These are phyloP conservation scores for Acanthornis magna DNA, from an alignment of 2,797 vertebrate genomes.

Conservation along the genomic window DNA sequence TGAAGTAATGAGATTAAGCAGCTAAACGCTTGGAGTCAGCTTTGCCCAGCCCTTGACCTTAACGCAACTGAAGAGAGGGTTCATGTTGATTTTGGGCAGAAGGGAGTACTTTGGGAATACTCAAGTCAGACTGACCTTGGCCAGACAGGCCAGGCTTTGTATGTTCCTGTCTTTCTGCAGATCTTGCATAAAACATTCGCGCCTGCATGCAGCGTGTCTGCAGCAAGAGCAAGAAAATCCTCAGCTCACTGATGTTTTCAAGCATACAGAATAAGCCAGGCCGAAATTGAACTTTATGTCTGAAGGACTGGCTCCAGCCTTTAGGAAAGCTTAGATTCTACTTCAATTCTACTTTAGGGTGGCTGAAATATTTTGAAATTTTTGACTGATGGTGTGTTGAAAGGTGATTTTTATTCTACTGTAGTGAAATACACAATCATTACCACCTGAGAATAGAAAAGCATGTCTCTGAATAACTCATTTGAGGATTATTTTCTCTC, in stretches of 20 bases:
- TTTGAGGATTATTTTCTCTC: neutral
- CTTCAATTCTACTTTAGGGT: neutral
- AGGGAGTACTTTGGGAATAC: neutral
- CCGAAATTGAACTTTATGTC: neutral
- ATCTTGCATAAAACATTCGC: neutral
- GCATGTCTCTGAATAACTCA: neutral
- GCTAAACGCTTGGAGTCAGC: neutral
- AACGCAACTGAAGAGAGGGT: accelerated
- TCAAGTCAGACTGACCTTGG: neutral
- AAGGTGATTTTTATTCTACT: neutral
- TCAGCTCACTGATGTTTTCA: neutral
- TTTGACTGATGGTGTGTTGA: neutral
- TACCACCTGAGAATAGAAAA: neutral
- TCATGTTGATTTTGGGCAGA: neutral
- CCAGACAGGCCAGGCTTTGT: neutral
- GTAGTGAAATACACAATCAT: neutral
- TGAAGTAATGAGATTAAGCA: neutral
- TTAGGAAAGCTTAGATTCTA: neutral
- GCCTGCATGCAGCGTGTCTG: neutral
- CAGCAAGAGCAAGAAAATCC: neutral
- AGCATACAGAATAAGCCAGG: neutral
- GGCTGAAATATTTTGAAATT: neutral
- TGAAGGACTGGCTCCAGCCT: neutral
- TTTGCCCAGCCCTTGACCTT: neutral
- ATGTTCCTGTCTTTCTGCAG: neutral